Conservation (phyloP, 2,888 invertebrate genomes). For the Theodoxus fluviatilis region DNA sequence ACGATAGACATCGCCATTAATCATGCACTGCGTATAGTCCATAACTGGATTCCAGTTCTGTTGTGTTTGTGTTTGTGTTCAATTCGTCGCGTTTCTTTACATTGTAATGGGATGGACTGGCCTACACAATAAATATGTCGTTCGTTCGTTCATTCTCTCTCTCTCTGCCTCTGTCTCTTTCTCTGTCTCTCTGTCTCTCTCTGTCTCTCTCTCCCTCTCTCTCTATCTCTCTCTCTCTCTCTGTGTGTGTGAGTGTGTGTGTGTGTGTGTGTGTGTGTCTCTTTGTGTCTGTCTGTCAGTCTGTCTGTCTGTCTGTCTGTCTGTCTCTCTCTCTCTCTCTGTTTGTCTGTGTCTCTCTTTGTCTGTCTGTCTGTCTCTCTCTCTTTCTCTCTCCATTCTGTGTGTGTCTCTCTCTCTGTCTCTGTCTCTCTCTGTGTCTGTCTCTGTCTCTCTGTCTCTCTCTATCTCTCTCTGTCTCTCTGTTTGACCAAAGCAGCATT, state of each 20-base stretch:
- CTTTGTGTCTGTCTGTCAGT: neutral
- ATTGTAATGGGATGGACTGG: too few species aligned
- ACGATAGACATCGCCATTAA: too few species aligned
- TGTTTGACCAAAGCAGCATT: too few species aligned
- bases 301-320: conserved; percentile 9
- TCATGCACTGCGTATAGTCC: too few species aligned
- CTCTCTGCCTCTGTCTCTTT: neutral
- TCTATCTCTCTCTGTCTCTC: neutral
- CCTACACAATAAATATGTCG: too few species aligned
- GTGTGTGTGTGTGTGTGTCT: conserved; percentile 6
- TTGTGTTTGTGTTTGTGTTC: too few species aligned
- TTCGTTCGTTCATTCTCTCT: neutral
- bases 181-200: conserved; percentile 3
- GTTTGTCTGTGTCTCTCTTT: neutral
- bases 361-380: conserved; percentile 9
- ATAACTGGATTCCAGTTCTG: too few species aligned
- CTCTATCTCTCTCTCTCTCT: neutral
- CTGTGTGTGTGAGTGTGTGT: neutral
- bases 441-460: conserved; percentile 5
- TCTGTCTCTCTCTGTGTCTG: conserved; percentile 10
- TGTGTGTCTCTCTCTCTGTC: neutral
- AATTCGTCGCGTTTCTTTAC: too few species aligned
- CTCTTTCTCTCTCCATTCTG: neutral
- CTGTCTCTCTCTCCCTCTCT: conserved; percentile 3
- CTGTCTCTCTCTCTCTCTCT: neutral